These are phyloP conservation scores for Oncorhynchus mykiss DNA, from an alignment of 2,113 vertebrate species.

Conservation along the genomic window DNA sequence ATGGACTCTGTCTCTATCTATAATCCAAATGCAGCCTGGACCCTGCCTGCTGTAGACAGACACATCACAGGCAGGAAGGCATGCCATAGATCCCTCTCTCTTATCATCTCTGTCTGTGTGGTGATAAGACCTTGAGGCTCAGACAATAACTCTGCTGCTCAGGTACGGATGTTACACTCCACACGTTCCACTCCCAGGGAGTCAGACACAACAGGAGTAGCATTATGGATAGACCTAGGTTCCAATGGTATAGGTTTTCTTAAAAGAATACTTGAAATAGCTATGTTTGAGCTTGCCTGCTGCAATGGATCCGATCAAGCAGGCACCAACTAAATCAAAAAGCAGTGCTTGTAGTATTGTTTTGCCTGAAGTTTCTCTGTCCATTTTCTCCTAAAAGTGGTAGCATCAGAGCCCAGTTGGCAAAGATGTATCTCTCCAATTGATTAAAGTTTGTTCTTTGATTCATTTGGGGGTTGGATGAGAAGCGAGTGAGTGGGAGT, in stretches of 20 bases:
- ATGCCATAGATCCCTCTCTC: background rate
- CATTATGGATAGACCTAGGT: no score
- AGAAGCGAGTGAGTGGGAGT: constrained; percentile 1
- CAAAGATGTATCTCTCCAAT: constrained; percentile 25
- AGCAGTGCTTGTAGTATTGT: constrained; percentile 54
- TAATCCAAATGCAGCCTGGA: background rate
- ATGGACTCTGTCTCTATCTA: background rate
- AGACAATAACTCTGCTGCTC: background rate
- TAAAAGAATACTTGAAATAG: no score
- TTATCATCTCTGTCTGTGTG: background rate
- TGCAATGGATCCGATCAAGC: no score
- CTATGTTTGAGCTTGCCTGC: no score
- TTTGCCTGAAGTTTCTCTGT: constrained; percentile 45
- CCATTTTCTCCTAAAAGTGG: background rate
- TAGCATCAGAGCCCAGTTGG: background rate
- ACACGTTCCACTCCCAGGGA: background rate
- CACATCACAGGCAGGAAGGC: background rate
- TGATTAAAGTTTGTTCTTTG: constrained; percentile 39
- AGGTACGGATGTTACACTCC: background rate
- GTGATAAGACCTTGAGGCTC: background rate
- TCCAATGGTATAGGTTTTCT: no score
- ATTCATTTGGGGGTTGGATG: constrained; percentile 31
- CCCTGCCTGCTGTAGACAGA: background rate
- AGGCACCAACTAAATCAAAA: no score
- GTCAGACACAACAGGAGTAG: background rate